phyloP scores from a whole-genome alignment of 2,797 vertebrate species.

The Rhinophrynus dorsalis region DNA sequence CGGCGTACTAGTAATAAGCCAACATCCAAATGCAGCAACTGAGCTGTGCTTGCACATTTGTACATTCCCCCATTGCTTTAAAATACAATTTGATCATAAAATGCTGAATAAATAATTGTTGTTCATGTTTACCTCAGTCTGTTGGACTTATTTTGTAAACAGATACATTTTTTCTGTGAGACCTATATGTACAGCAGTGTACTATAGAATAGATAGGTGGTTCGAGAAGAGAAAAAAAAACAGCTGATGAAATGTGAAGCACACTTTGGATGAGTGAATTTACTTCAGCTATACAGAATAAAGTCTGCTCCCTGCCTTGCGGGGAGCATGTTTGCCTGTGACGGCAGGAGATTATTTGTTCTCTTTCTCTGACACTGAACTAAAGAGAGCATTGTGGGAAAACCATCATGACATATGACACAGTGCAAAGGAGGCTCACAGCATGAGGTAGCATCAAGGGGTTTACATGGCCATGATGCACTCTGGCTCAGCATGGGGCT shows the following conservation, averaged over 20 bases:
- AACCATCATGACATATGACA: constrained; percentile 76
- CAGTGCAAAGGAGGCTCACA: constrained; percentile 77
- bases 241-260: constrained; percentile 46
- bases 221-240: constrained; percentile 37
- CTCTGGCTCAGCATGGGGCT: constrained; percentile 75
- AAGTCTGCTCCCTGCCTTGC: constrained; percentile 56
- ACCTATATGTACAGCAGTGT: background rate
- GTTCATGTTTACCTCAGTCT: no score
- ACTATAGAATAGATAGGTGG: constrained; percentile 7
- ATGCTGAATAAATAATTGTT: no score
- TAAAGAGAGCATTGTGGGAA: constrained; percentile 83
- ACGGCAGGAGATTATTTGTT: constrained; percentile 72
- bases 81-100: no score
- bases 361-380: constrained; percentile 67
- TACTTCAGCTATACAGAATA: constrained; percentile 49
- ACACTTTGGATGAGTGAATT: constrained; percentile 49
- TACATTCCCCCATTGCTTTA: no score
- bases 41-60: no score
- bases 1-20: no score
- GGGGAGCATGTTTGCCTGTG: constrained; percentile 71
- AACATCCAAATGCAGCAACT: no score
- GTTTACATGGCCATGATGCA: constrained; percentile 80
- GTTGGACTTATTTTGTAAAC: background rate
- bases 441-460: constrained; percentile 77
- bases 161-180: background rate